These are phyloP conservation scores for Sminthopsis crassicaudata DNA, from an alignment of 2,113 vertebrate genomes.

Conservation along the genomic window DNA sequence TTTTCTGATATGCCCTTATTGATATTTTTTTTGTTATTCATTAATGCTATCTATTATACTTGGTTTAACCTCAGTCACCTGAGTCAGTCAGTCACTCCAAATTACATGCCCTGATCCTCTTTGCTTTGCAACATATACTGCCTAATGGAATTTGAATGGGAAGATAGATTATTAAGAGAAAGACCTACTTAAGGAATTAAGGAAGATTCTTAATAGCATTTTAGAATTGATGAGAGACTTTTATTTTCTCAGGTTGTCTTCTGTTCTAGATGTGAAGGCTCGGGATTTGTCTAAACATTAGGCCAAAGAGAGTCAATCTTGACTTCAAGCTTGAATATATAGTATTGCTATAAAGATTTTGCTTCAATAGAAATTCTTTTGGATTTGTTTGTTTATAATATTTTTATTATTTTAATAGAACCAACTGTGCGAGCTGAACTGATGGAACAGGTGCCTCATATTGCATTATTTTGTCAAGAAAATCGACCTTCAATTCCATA, in stretches of 20 bases:
- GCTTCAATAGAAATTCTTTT: not conserved
- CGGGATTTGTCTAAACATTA: not conserved
- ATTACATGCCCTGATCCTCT: not conserved
- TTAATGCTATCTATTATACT: not conserved
- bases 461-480: constrained; percentile 94
- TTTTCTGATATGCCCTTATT: not conserved
- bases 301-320: not conserved
- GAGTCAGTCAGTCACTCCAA: not conserved
- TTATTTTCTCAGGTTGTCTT: not conserved
- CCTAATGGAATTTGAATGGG: not conserved
- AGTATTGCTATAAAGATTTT: not conserved
- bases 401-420: constrained; percentile 80
- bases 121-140: not conserved
- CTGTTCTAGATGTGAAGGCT: not conserved
- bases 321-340: not conserved
- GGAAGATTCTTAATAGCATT: not conserved
- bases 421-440: constrained; percentile 92
- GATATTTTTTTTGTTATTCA: not conserved
- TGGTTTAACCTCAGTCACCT: not conserved
- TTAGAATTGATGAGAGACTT: not conserved
- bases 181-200: not conserved
- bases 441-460: constrained; percentile 94
- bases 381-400: constrained; percentile 37
- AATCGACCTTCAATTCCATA: constrained; percentile 91
- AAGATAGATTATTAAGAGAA: not conserved